Evolutionary conservation across 2,113 vertebrate species (phyloP).

Genomic region (Raja brachyura): DNA sequence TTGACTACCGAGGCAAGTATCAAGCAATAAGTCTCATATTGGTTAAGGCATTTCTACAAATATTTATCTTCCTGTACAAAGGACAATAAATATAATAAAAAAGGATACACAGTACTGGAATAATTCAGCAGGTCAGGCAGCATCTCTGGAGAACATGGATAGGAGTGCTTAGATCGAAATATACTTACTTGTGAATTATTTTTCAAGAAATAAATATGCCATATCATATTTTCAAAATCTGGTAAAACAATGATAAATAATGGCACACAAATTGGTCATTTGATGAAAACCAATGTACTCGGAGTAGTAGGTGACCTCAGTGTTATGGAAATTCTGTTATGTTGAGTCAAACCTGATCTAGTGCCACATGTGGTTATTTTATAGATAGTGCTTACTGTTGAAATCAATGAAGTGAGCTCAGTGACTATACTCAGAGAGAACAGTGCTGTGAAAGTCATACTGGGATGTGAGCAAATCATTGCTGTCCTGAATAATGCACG

Average conservation of each 20-base stretch:
- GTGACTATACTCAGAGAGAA: background rate
- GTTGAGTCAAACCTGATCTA: background rate
- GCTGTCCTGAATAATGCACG: background rate
- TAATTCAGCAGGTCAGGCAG: no score
- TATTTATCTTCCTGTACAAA: background rate
- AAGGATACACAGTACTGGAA: no score
- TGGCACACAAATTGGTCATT: background rate
- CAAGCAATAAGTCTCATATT: background rate
- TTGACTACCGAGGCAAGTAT: background rate
- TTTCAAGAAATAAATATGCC: background rate
- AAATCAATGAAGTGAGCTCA: background rate
- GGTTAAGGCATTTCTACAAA: background rate
- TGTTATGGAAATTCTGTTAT: background rate
- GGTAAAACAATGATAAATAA: slow-evolving; percentile 9
- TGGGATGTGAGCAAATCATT: background rate
- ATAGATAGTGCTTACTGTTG: background rate
- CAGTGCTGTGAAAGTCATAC: background rate
- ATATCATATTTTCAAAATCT: slow-evolving; percentile 4
- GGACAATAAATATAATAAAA: background rate
- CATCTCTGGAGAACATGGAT: no score
- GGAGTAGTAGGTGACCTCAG: background rate
- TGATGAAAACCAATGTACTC: background rate
- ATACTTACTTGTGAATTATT: background rate
- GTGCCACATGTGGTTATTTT: background rate
- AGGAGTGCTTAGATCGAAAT: no score